These are phyloP conservation scores for Poecilobothrus nobilitatus DNA, from an alignment of 2,888 invertebrate species.

Conservation along the genomic window DNA sequence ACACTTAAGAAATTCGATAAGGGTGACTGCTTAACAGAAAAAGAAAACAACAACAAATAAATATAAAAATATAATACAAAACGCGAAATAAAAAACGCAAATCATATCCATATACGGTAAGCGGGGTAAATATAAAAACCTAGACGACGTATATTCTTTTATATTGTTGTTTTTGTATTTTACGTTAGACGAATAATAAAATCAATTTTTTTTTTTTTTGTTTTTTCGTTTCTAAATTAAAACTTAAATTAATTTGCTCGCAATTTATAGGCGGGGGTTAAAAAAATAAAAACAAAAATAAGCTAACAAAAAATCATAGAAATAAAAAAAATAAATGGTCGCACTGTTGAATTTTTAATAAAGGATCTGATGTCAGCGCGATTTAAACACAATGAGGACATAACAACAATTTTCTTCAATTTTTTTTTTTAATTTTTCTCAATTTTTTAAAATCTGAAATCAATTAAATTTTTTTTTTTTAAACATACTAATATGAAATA, in stretches of 20 bases:
- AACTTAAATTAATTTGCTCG: background rate
- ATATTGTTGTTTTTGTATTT: background rate
- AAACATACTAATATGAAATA: too few species aligned
- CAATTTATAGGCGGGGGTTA: slow-evolving; percentile 4
- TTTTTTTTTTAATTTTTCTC: background rate
- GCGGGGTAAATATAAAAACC: background rate
- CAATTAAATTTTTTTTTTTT: too few species aligned
- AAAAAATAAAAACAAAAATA: background rate
- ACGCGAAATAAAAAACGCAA: too few species aligned
- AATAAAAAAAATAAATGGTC: slow-evolving; percentile 1
- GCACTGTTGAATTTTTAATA: slow-evolving; percentile 3
- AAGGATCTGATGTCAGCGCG: background rate
- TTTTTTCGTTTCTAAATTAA: background rate
- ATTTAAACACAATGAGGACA: background rate
- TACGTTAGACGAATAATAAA: background rate
- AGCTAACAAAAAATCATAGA: background rate
- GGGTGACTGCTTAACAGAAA: too few species aligned
- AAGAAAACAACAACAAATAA: too few species aligned
- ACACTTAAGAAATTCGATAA: too few species aligned
- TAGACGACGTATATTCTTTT: background rate
- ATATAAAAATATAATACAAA: too few species aligned
- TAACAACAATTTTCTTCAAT: background rate
- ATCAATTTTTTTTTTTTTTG: background rate
- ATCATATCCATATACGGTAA: too few species aligned
- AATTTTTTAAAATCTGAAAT: background rate